Percentiles rank a stretch among this genome's conserved stretches.
These are phyloP conservation scores for Benitochromis conjunctus DNA, from an alignment of 2,113 vertebrate species.

Conservation along the genomic window DNA sequence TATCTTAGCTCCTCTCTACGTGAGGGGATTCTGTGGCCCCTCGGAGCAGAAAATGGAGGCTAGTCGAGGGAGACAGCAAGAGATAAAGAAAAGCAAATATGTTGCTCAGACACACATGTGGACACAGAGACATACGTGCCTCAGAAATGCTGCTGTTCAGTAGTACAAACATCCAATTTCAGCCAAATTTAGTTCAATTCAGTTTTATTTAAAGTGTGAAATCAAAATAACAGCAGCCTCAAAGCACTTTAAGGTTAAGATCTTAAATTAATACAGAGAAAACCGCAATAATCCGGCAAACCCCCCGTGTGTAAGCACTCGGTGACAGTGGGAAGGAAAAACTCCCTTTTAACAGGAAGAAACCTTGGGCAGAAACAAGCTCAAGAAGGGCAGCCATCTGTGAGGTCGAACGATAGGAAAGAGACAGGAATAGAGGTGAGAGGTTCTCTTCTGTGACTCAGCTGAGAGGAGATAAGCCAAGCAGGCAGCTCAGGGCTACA, in stretches of 20 bases:
- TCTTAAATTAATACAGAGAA: background rate
- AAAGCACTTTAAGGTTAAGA: background rate
- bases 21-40: slow-evolving; percentile 60
- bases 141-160: background rate
- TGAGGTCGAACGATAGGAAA: background rate
- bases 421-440: background rate
- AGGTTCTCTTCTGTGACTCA: background rate
- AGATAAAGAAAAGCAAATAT: slow-evolving; percentile 50
- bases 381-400: background rate
- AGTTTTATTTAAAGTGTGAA: background rate
- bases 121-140: background rate
- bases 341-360: background rate
- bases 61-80: slow-evolving; percentile 46
- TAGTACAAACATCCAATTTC: background rate
- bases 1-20: slow-evolving; percentile 60
- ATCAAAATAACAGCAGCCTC: background rate
- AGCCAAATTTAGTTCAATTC: background rate
- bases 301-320: background rate
- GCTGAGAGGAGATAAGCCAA: background rate
- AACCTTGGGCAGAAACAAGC: background rate
- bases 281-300: background rate
- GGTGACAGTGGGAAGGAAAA: background rate
- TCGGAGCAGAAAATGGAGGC: slow-evolving; percentile 72
- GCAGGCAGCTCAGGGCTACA: background rate
- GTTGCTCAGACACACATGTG: slow-evolving; percentile 28